Evolutionary conservation across 1,140 invertebrate species (phyloP).

Genomic region (Cydia fagiglandana): DNA sequence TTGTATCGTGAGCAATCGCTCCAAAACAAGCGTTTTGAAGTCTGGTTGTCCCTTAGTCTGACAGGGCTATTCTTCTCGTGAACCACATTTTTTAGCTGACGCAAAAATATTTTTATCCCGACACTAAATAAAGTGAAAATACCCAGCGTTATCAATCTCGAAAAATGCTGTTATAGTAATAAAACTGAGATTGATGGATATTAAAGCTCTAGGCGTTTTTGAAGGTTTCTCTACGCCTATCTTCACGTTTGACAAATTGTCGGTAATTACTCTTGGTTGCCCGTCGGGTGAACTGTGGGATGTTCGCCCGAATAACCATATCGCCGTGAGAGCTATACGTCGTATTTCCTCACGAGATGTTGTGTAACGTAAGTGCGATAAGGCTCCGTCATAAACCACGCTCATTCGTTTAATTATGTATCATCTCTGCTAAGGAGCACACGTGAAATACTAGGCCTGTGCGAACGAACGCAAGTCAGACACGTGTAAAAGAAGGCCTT

Average conservation of each 20-base stretch:
- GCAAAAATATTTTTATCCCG: neutral
- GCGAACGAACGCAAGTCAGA: no score
- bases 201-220: constrained; percentile 13
- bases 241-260: constrained; percentile 21
- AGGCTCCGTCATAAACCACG: neutral
- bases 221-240: neutral
- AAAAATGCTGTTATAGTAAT: constrained; percentile 1
- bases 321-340: neutral
- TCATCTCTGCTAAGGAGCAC: neutral
- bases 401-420: neutral
- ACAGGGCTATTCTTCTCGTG: no score
- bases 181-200: constrained; percentile 17
- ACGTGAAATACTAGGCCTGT: neutral
- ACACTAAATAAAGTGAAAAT: constrained; percentile 37
- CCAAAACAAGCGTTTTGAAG: no score
- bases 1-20: no score
- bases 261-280: neutral
- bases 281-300: neutral
- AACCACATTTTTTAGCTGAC: no score
- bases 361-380: neutral
- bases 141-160: neutral
- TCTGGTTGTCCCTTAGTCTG: no score
- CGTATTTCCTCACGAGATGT: neutral
- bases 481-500: neutral
- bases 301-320: neutral